Conservation (phyloP, 2,113 vertebrate genomes). For the Chaetops frenatus region DNA sequence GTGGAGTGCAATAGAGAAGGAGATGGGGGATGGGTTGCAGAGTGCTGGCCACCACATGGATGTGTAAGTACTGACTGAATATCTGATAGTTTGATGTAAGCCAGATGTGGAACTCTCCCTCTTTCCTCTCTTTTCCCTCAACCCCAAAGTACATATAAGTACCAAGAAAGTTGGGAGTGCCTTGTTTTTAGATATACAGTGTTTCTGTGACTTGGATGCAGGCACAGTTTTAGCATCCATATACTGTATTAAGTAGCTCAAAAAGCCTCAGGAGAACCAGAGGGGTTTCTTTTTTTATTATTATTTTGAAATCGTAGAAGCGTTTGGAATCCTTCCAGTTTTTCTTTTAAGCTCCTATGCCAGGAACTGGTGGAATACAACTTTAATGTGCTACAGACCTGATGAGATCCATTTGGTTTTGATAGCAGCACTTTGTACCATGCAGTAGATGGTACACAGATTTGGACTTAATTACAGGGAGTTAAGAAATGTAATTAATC, state of each 20-base stretch:
- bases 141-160: neutral
- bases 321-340: conserved; percentile 45
- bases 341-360: conserved; percentile 55
- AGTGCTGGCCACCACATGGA: conserved; percentile 97
- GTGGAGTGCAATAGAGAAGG: conserved; percentile 93
- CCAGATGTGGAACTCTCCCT: conserved; percentile 56
- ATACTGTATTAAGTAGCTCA: conserved; percentile 63
- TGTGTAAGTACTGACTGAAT: conserved; percentile 81
- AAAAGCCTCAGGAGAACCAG: conserved; percentile 49
- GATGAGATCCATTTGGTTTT: conserved; percentile 58
- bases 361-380: conserved; percentile 52
- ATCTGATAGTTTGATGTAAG: conserved; percentile 66
- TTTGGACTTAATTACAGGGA: conserved; percentile 17
- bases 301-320: conserved; percentile 66
- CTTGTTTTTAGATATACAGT: neutral
- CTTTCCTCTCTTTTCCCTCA: conserved; percentile 41
- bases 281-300: conserved; percentile 62
- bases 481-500: conserved; percentile 23
- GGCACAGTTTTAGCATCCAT: conserved; percentile 28
- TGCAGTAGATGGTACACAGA: neutral
- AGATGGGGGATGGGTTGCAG: conserved; percentile 95
- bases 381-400: conserved; percentile 45
- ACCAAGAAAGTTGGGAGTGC: neutral
- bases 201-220: conserved; percentile 37
- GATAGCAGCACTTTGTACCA: conserved; percentile 12